Base-by-base conservation (phyloP, 2,113 vertebrate species). In the Rhinopithecus roxellana region DNA sequence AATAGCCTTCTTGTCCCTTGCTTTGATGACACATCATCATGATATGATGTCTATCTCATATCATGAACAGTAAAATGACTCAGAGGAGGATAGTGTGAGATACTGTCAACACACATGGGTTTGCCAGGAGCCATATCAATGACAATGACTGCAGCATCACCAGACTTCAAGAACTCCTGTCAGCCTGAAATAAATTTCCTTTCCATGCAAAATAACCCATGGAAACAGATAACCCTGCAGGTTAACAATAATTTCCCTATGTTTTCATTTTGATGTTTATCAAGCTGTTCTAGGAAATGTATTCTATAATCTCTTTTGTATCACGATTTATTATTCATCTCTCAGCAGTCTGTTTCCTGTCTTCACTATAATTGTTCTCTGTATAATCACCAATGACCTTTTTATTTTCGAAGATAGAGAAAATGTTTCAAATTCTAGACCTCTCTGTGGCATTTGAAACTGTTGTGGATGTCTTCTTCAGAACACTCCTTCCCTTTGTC, bases 341-440 rank as follows among this genome's bases (percentile, higher is more conserved):
- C 13, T 84, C 91, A 7, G 35, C n/a, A 88, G 74, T 93, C 20
- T 94, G 2, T 94, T 93, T 93, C 52, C 55, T 93, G 9, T 87
- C 17, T 90, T 81, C 52, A 64, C 20, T 88, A 70, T 27, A 59
- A 89, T 57, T 93, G 16, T 59, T 89, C 25, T 83, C 40, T 91
- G 11, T 94, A 11, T 48, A 79, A 89, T 79, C 32, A 95, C 14
- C 6, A 83, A 14, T 74, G 52, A 23, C 35, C 27, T 45, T 43
- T 57, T 94, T 23, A 79, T 86, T 84, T 97, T 90, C 27, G 75
- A 95, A 70, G 11, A 61, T 30, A 85, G 40, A 89, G 23, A 11
- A 82, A 79, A 77, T 87, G 2, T 86, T 95, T 84, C 50, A n/a
- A 88, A 64, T 83, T 95, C 86, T 86, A 92, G 69, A 92, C 7